Conservation (phyloP, 1,140 invertebrate species). For the Lutraria rhynchaena region DNA sequence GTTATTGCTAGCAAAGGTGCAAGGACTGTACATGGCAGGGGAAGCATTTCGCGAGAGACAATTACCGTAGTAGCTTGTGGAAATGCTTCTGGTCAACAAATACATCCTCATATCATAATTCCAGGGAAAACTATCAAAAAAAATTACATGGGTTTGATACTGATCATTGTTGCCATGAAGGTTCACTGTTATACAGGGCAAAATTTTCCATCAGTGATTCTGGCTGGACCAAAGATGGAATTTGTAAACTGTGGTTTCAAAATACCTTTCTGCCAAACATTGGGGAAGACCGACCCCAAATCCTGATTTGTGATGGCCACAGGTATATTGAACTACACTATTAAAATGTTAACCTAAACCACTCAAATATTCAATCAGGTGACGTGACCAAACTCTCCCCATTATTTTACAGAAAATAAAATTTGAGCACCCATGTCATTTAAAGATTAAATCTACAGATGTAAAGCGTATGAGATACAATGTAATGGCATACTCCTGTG, state of each 20-base stretch:
- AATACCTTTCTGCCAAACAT: slow-evolving; percentile 29
- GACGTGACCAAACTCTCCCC: no score
- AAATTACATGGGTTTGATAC: slow-evolving; percentile 4
- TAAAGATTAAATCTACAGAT: no score
- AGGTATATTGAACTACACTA: no score
- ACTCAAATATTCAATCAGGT: no score
- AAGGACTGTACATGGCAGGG: slow-evolving; percentile 15
- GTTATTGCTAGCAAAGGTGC: slow-evolving; percentile 40
- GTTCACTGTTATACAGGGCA: neutral
- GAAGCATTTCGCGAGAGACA: slow-evolving; percentile 1
- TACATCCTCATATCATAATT: slow-evolving; percentile 3
- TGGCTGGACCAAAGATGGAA: slow-evolving; percentile 20
- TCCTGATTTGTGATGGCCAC: slow-evolving; percentile 45
- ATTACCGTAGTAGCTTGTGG: slow-evolving; percentile 17
- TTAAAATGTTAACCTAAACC: no score
- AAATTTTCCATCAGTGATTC: neutral
- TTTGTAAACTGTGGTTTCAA: slow-evolving; percentile 23
- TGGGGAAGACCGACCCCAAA: slow-evolving; percentile 32
- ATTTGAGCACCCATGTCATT: neutral
- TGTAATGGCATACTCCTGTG: no score
- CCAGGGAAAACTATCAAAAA: slow-evolving; percentile 11
- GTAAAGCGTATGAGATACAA: no score
- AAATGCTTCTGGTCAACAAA: slow-evolving; percentile 8
- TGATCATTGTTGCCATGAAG: neutral
- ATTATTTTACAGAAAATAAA: no score